Conservation (phyloP, 2,113 vertebrate species). For the Gobius niger region DNA sequence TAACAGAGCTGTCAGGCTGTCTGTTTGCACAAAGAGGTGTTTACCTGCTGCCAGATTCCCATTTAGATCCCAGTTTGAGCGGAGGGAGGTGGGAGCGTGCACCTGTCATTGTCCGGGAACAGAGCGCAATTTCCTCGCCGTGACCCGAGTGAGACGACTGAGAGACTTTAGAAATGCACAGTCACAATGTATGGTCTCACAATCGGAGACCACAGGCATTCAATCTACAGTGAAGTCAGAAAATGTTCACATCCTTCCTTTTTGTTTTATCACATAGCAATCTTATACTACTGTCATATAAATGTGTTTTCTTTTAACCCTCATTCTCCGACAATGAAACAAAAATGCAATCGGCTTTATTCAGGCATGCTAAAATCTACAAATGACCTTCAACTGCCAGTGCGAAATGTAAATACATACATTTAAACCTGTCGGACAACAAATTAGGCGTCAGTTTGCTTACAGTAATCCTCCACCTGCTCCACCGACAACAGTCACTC, state of each 20-base stretch:
- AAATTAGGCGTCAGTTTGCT: neutral
- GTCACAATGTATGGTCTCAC: neutral
- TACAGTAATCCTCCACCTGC: neutral
- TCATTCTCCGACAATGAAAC: no score
- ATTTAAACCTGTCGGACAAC: neutral
- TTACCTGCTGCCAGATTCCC: constrained; percentile 68
- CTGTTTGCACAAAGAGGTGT: constrained; percentile 68
- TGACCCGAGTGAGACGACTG: neutral
- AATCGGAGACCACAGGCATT: neutral
- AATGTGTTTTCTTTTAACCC: no score
- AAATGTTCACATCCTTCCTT: neutral
- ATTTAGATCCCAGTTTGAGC: constrained; percentile 62
- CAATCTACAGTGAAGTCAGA: neutral
- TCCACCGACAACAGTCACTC: neutral
- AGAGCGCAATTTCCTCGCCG: constrained; percentile 28
- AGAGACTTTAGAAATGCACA: constrained; percentile 35
- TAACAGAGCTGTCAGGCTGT: constrained; percentile 62
- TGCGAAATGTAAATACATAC: neutral
- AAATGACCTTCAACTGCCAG: neutral
- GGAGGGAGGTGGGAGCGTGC: constrained; percentile 12
- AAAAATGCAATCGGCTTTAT: no score
- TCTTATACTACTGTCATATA: no score
- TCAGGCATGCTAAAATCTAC: neutral
- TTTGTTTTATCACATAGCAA: no score
- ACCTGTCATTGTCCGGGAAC: constrained; percentile 11